Conservation (phyloP, 2,888 invertebrate genomes). For the Erebia epiphron region DNA sequence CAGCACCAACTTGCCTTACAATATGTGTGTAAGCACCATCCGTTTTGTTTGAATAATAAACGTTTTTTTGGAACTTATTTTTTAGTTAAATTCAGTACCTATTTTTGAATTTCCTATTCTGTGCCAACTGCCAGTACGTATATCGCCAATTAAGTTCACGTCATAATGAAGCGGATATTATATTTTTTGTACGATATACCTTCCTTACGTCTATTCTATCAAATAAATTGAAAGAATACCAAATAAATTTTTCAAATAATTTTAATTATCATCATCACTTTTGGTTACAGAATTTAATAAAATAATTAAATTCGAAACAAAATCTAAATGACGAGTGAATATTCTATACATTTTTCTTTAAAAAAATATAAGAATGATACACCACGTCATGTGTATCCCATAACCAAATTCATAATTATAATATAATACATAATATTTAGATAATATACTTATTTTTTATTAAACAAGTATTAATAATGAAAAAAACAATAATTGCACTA, state of each 20-base stretch:
- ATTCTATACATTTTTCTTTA: slow-evolving; percentile 45
- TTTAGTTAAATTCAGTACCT: too few relatives aligned
- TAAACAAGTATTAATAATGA: too few relatives aligned
- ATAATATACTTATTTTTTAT: too few relatives aligned
- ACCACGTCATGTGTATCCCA: slow-evolving; percentile 13
- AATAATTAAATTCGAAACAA: slow-evolving; percentile 68
- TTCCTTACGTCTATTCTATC: background rate
- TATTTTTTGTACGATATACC: too few relatives aligned
- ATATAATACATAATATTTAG: too few relatives aligned
- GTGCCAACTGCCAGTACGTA: too few relatives aligned
- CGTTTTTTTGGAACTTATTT: background rate
- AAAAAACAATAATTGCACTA: too few relatives aligned
- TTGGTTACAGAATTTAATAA: slow-evolving; percentile 74
- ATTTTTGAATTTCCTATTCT: too few relatives aligned
- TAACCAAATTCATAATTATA: slow-evolving; percentile 21
- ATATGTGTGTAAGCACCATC: slow-evolving; percentile 21
- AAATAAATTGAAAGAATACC: slow-evolving; percentile 37
- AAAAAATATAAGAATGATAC: slow-evolving; percentile 44
- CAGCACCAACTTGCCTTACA: slow-evolving; percentile 22
- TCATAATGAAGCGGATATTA: too few relatives aligned
- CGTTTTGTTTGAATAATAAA: slow-evolving; percentile 15
- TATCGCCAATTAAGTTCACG: too few relatives aligned
- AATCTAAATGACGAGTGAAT: slow-evolving; percentile 41
- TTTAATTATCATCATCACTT: slow-evolving; percentile 54
- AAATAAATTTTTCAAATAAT: slow-evolving; percentile 39